These are phyloP conservation scores for Drosophila barbarae DNA, from an alignment of 2,888 invertebrate species.

Conservation along the genomic window DNA sequence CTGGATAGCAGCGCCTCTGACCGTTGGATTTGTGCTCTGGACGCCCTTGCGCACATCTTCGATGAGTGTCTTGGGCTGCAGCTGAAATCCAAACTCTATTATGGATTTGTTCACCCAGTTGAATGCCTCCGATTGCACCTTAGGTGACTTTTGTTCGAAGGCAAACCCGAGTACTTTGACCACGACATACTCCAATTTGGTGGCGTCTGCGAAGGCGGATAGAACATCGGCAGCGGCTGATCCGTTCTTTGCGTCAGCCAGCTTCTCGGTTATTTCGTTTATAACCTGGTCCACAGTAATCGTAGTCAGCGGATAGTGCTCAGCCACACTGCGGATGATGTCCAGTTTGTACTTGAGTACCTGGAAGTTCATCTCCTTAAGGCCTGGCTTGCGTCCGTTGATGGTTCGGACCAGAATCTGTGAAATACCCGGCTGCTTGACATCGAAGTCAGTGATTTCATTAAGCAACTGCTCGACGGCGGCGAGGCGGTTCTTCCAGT, in stretches of 20 bases:
- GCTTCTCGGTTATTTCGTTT: constrained; percentile 90
- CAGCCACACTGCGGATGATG: constrained; percentile 87
- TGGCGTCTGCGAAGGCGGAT: constrained; percentile 88
- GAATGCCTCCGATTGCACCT: constrained; percentile 92
- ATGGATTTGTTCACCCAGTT: constrained; percentile 89
- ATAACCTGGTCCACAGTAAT: constrained; percentile 88
- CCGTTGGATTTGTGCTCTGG: constrained; percentile 90
- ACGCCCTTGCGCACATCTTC: constrained; percentile 91
- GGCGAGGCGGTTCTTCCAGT: constrained; percentile 91
- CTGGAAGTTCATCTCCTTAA: constrained; percentile 94
- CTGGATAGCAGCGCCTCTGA: constrained; percentile 87
- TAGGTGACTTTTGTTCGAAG: constrained; percentile 93
- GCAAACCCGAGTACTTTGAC: constrained; percentile 87
- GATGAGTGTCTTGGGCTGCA: constrained; percentile 87
- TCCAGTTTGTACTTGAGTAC: constrained; percentile 91
- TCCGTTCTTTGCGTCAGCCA: constrained; percentile 91
- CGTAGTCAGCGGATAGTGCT: constrained; percentile 86
- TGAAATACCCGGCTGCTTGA: constrained; percentile 83
- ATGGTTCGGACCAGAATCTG: constrained; percentile 88
- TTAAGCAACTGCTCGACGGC: constrained; percentile 87
- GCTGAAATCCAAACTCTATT: constrained; percentile 91
- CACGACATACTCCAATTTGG: constrained; percentile 87
- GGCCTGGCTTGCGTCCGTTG: constrained; percentile 90
- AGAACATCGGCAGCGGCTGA: constrained; percentile 84
- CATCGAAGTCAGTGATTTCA: constrained; percentile 83